These are phyloP conservation scores for Eueremaeus valkanovi DNA, from an alignment of 2,888 invertebrate species.

Conservation along the genomic window DNA sequence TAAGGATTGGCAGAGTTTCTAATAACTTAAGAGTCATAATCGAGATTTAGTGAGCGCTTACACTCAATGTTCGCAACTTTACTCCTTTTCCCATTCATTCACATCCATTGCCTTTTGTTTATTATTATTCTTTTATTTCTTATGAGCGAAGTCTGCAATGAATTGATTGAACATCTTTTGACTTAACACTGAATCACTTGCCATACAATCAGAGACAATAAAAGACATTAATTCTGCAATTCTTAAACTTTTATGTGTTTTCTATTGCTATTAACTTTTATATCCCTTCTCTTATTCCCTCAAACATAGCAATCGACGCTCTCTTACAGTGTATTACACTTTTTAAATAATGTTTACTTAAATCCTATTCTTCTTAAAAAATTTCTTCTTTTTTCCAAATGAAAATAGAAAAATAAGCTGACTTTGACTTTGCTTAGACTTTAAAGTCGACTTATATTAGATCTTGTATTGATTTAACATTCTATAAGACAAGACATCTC, in stretches of 20 bases:
- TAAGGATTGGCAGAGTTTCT: not conserved
- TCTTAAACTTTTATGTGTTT: too few species aligned
- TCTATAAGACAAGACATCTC: conserved; percentile 4
- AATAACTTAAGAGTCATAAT: not conserved
- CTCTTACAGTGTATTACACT: not conserved
- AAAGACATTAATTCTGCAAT: too few species aligned
- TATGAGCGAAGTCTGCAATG: too few species aligned
- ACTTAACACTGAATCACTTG: not conserved
- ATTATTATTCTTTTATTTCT: not conserved
- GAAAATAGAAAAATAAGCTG: not conserved
- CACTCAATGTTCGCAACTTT: not conserved
- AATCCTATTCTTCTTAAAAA: not conserved
- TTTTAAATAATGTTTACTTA: conserved; percentile 6
- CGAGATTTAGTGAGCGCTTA: not conserved
- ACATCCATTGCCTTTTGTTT: not conserved
- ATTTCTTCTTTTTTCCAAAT: not conserved
- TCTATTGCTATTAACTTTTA: too few species aligned
- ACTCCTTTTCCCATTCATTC: not conserved
- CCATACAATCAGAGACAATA: too few species aligned
- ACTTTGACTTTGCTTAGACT: not conserved
- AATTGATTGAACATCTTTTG: not conserved
- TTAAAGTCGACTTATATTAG: conserved; percentile 20
- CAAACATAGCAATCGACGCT: not conserved
- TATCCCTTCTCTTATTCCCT: not conserved
- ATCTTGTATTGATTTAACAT: conserved; percentile 1